A percentile compares a stretch with the other conserved stretches of the same genome.
phyloP scores from a whole-genome alignment of 2,113 vertebrate species.

The Sorex fumeus region DNA sequence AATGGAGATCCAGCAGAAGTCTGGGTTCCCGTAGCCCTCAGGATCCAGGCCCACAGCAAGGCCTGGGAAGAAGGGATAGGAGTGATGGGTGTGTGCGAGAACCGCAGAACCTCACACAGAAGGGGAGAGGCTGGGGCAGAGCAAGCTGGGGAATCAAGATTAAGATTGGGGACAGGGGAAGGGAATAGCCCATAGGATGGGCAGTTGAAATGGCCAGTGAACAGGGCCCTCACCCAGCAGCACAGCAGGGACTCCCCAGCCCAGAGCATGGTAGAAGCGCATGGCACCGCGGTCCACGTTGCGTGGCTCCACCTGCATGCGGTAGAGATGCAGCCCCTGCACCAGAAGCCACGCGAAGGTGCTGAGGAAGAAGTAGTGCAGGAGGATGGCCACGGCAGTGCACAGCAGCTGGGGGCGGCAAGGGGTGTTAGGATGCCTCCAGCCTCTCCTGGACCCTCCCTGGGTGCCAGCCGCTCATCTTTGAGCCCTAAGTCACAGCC shows the following conservation, averaged over 20 bases:
- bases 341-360: constrained; percentile 98
- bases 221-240: constrained; percentile 92
- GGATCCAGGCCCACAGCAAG: constrained; percentile 97
- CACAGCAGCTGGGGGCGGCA: constrained; percentile 93
- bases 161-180: not conserved
- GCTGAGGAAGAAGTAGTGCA: constrained; percentile 99
- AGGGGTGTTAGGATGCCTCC: constrained; percentile 20
- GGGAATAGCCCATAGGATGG: not conserved
- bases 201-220: not conserved
- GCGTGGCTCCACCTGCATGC: constrained; percentile 97
- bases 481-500: not conserved
- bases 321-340: constrained; percentile 97
- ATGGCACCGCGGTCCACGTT: constrained; percentile 98
- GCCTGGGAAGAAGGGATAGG: constrained; percentile 86
- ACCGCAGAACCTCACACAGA: accelerated
- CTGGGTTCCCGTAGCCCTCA: constrained; percentile 97
- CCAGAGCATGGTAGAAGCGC: constrained; percentile 98
- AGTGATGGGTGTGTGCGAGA: not conserved
- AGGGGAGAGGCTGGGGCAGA: not conserved
- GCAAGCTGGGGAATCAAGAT: not conserved
- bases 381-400: constrained; percentile 96
- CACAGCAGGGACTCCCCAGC: constrained; percentile 98
- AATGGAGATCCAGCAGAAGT: constrained; percentile 99
- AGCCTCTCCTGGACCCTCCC: not conserved
- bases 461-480: not conserved